A percentile compares a stretch with the other conserved stretches of the same genome.
phyloP scores from a whole-genome alignment of 2,888 invertebrate genomes.

The Dichetophora obliterata region DNA sequence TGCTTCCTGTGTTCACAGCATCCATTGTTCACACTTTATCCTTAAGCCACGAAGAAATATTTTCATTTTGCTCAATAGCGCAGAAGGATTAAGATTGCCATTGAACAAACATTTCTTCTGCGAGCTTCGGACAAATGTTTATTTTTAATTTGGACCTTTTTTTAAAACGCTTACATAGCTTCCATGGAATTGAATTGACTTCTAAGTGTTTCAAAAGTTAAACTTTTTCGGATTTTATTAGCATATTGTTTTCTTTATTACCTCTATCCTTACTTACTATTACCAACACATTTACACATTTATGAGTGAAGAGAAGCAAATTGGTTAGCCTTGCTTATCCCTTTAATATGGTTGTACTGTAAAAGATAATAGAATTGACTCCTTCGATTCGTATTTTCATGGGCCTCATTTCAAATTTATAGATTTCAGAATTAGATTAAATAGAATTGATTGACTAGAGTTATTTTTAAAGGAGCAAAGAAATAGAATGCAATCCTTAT shows the following conservation, averaged over 20 bases:
- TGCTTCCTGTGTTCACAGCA: background rate
- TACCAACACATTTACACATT: background rate
- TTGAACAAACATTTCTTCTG: background rate
- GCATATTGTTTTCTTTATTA: background rate
- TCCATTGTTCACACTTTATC: background rate
- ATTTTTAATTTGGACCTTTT: conserved; percentile 2
- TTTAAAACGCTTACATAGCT: background rate
- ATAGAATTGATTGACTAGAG: background rate
- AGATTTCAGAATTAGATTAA: conserved; percentile 2
- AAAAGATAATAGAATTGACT: background rate
- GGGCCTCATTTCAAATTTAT: background rate
- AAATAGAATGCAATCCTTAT: too few relatives aligned
- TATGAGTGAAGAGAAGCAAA: background rate
- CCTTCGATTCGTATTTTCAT: background rate
- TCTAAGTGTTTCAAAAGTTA: background rate
- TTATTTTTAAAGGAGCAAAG: background rate
- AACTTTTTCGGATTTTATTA: background rate
- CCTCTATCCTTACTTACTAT: background rate
- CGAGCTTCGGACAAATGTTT: background rate
- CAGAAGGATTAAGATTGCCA: background rate
- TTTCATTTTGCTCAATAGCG: background rate
- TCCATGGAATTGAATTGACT: background rate
- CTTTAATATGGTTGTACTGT: background rate
- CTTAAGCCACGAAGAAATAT: conserved; percentile 6
- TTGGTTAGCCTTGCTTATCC: background rate